Evolutionary conservation across 2,113 vertebrate genomes (phyloP).

Genomic region (Murina feae): DNA sequence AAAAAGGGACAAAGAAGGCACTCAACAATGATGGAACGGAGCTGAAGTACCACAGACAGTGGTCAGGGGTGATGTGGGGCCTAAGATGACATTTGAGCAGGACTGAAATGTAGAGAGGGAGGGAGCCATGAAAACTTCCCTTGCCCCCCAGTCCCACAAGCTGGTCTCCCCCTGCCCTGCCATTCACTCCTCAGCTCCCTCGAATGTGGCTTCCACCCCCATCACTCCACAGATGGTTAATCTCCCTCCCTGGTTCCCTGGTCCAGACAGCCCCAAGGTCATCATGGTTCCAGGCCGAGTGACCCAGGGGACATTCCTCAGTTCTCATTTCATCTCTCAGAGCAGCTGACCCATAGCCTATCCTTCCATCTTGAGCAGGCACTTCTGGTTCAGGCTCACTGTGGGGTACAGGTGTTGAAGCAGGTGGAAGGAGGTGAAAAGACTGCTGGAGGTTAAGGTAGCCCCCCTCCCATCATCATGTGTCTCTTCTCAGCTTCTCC

Average conservation of each 20-base stretch:
- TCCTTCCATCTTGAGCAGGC: not conserved
- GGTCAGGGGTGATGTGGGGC: not conserved
- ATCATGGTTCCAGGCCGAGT: rapidly evolving
- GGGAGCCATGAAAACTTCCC: not conserved
- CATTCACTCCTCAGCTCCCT: too few species aligned
- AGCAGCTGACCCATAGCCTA: not conserved
- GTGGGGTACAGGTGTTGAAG: not conserved
- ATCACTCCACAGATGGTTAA: not conserved
- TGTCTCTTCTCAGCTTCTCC: not conserved
- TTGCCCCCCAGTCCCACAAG: rapidly evolving
- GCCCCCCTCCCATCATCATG: not conserved
- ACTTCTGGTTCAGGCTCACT: rapidly evolving
- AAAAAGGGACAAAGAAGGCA: not conserved
- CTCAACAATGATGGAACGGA: rapidly evolving
- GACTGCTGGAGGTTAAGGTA: rapidly evolving
- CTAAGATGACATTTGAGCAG: not conserved
- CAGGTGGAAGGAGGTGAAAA: rapidly evolving
- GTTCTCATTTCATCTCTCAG: not conserved
- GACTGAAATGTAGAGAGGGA: not conserved
- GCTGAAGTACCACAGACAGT: rapidly evolving
- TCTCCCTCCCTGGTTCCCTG: too few species aligned
- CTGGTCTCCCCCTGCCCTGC: not conserved
- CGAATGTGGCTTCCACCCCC: rapidly evolving
- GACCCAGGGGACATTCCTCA: not conserved
- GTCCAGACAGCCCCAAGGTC: not conserved